phyloP scores from a whole-genome alignment of 2,888 invertebrate genomes.

The Synergus umbraculus region DNA sequence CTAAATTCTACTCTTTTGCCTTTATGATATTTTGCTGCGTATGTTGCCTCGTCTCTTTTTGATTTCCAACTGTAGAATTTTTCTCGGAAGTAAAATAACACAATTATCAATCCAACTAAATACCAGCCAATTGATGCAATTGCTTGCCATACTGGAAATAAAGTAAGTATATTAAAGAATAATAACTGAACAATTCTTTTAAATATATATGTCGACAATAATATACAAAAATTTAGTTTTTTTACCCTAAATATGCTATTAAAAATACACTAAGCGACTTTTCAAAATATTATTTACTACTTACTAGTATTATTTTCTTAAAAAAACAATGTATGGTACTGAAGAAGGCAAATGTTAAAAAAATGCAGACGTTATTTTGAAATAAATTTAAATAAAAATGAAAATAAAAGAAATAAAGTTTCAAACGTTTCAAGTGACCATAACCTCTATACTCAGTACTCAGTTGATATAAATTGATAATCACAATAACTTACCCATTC shows the following conservation, averaged over 20 bases:
- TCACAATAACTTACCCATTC: conserved; percentile 8
- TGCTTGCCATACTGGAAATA: conserved; percentile 62
- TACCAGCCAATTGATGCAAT: conserved; percentile 76
- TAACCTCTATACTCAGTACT: neutral
- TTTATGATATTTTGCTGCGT: conserved; percentile 78
- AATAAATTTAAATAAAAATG: too few relatives aligned
- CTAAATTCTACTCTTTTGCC: conserved; percentile 63
- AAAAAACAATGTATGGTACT: too few relatives aligned
- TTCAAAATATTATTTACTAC: too few relatives aligned
- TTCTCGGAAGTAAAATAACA: conserved; percentile 69
- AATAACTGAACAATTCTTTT: too few relatives aligned
- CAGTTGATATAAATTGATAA: neutral
- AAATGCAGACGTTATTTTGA: too few relatives aligned
- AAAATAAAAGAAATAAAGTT: too few relatives aligned
- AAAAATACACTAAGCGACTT: too few relatives aligned
- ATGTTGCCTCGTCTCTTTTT: conserved; percentile 72
- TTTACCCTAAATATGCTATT: too few relatives aligned
- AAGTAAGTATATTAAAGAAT: neutral
- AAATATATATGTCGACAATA: too few relatives aligned
- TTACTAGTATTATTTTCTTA: too few relatives aligned
- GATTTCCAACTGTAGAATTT: conserved; percentile 70
- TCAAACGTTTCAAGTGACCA: neutral
- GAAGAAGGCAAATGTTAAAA: too few relatives aligned
- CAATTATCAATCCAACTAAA: conserved; percentile 65
- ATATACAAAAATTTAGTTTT: too few relatives aligned